Evolutionary conservation across 2,797 vertebrate genomes (phyloP), one percentile per base, ranked within the genome.

Genomic region (Tiaroga cobitis): DNA sequence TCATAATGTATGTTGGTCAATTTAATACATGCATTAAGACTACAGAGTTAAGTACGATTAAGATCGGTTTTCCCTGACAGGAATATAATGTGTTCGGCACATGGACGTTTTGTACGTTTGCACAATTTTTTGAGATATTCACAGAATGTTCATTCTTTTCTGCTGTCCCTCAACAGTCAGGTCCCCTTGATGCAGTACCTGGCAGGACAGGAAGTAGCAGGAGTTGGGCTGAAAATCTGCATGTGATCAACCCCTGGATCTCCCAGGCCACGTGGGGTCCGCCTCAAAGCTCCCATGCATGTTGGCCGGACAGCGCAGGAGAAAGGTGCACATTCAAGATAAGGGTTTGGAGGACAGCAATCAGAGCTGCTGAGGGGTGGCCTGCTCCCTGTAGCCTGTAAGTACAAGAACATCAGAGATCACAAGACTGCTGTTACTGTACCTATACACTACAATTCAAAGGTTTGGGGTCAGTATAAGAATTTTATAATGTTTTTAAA

Each of bases 351-450:
- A 11, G n/a, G 34, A 78, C 79, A 7, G 76, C 43, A 34, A 51
- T 97, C 96, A 98, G 92, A 98, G 96, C 87, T 98, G 97, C 89
- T 97, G 96, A 59, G 96, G 96, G 82, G 96, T 88, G 51, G 95
- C 96, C 90, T 98, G 97, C 43, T 98, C 97, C 94, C 96, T 97
- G 91, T 96, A 97, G 84, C 97, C 97, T 98, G 94, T 81, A 83
- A 86, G 90, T 24, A 82, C n/a, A 70, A 72, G 5, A 75, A 81
- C 3, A 54, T n/a, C 16, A 49, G 61, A 32, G 29, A 43, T 76
- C n/a, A 85, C 43, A 56, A 68, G 41, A 80, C 61, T 32, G 37
- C 3, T 43, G 10, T 8, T 34, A n/a, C 21, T 39, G 21, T n/a
- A 37, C n/a, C 54, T 13, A 32, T 43, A 41, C 15, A 41, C 26